These are phyloP conservation scores for Syrphus vitripennis DNA, from an alignment of 2,888 invertebrate species.

Conservation along the genomic window DNA sequence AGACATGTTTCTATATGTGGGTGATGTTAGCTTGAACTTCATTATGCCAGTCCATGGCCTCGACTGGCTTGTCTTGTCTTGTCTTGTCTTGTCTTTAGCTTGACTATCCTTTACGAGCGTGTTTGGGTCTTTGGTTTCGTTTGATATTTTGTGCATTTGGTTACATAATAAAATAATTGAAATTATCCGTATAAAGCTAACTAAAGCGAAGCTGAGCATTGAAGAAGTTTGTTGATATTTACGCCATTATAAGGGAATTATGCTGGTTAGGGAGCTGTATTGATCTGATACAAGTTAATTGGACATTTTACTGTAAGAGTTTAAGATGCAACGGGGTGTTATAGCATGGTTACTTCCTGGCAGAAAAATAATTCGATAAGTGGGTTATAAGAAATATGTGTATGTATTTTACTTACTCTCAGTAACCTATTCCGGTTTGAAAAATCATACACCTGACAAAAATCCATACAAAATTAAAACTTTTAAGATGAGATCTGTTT, in stretches of 20 bases:
- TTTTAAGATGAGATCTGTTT: too few relatives aligned
- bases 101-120: background rate
- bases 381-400: background rate
- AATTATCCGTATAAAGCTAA: background rate
- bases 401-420: background rate
- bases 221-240: constrained; percentile 3
- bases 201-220: background rate
- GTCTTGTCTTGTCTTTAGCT: background rate
- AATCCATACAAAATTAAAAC: too few relatives aligned
- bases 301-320: background rate
- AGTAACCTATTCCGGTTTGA: too few relatives aligned
- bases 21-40: constrained; percentile 25
- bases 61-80: background rate
- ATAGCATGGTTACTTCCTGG: too few relatives aligned
- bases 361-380: background rate
- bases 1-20: background rate
- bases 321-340: background rate
- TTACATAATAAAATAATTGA: constrained; percentile 30
- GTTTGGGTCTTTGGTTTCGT: background rate
- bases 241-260: constrained; percentile 21
- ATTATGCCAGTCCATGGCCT: background rate
- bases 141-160: constrained; percentile 10
- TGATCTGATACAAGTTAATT: constrained; percentile 13
- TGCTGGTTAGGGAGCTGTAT: background rate
- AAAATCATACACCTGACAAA: too few relatives aligned